Conservation (phyloP, 2,797 vertebrate genomes). For the Nothura maculosa region DNA sequence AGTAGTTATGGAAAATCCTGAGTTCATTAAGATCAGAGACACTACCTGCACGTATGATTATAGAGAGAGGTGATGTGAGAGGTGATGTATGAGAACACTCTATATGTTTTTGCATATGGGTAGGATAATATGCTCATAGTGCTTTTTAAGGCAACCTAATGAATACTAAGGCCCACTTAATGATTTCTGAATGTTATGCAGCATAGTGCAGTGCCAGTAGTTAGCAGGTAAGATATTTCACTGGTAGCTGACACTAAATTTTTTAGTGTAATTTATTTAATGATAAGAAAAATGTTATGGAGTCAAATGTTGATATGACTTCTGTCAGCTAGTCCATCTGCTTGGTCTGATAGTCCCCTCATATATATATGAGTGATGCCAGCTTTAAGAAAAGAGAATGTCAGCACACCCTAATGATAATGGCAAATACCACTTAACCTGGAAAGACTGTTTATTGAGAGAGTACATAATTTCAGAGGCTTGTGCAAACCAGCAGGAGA, state of each 20-base stretch:
- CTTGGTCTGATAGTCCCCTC: neutral
- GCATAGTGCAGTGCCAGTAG: neutral
- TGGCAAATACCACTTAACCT: constrained; percentile 3
- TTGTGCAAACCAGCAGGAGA: neutral
- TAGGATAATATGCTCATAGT: constrained; percentile 1
- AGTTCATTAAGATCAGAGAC: constrained; percentile 57
- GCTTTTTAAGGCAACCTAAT: constrained; percentile 48
- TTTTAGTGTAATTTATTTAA: constrained; percentile 49
- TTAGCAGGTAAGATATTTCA: constrained; percentile 37
- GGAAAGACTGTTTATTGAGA: neutral
- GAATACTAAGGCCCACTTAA: constrained; percentile 39
- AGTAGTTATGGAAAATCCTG: neutral
- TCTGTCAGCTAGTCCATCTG: neutral
- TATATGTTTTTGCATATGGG: neutral
- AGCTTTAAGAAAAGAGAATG: neutral
- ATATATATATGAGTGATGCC: neutral
- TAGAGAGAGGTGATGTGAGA: constrained; percentile 24
- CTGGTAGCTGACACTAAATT: constrained; percentile 19
- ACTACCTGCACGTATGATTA: neutral
- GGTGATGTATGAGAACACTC: no score
- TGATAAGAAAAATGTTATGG: constrained; percentile 39
- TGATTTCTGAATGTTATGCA: neutral
- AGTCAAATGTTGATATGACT: constrained; percentile 53
- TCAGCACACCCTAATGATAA: constrained; percentile 38
- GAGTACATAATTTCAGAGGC: neutral